Evolutionary conservation across 2,113 vertebrate species (phyloP).

Genomic region (Carettochelys insculpta): DNA sequence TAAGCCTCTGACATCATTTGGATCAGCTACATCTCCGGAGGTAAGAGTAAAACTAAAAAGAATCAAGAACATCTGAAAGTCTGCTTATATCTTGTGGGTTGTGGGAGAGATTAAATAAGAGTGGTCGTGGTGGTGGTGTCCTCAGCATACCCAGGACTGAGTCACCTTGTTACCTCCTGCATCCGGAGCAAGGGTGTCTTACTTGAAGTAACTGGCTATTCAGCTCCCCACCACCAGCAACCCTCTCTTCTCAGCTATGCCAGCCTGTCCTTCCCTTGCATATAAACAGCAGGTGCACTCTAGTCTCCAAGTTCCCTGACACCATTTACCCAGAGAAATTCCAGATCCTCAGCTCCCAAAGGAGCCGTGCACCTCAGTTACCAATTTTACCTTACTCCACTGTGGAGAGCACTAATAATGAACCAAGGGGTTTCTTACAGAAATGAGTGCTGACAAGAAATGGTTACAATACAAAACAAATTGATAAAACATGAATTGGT

Average conservation of each 20-base stretch:
- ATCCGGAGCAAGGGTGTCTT: not conserved
- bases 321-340: not conserved
- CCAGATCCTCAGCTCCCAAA: no score
- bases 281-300: not conserved
- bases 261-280: not conserved
- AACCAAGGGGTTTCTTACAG: not conserved
- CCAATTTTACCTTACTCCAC: no score
- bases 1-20: constrained; percentile 97
- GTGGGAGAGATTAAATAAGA: not conserved
- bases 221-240: not conserved
- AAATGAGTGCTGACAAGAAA: not conserved
- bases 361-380: no score
- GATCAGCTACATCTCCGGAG: constrained; percentile 86
- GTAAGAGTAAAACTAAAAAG: constrained; percentile 72
- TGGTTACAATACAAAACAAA: not conserved
- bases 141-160: not conserved
- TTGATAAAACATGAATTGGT: not conserved
- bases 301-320: not conserved
- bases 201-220: not conserved
- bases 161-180: not conserved
- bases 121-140: not conserved
- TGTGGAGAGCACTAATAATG: not conserved
- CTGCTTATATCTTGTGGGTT: not conserved
- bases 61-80: not conserved
- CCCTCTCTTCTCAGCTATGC: not conserved